Evolutionary conservation across 1,140 invertebrate species (phyloP), one percentile per base, ranked within the genome.

Genomic region (Grapholita molesta): DNA sequence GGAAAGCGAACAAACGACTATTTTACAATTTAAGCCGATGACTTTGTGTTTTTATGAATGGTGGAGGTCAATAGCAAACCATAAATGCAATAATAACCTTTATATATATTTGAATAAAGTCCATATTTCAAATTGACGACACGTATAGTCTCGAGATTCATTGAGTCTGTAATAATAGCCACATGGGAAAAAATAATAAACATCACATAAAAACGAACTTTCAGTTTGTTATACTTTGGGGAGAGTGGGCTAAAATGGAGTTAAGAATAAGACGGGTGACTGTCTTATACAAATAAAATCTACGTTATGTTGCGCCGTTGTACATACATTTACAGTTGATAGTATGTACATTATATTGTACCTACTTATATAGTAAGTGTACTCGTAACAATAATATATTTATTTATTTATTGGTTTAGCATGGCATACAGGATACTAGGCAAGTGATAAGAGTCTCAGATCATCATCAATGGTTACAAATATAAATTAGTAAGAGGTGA

Each of bases 31-130:
- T 61, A 61, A 25, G 3, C 0, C 12, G 55, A 61, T 61, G 55
- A 61, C 55, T 61, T 15, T 15, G 55, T 28, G 24, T 15, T 28
- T 61, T 61, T 61, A 61, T 61, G 55, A 61, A 61, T 61, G 11
- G 23, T 25, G 9, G 24, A 18, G 28, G 55, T 61, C n/a, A 61
- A n/a, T 3, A 7, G 1, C 15, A 2, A 55, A 25, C 25, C 12
- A 30, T 25, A 61, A 15, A 28, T n/a, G 15, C 42, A 28, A 61
- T 2, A 61, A n/a, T 15, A 28, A 12, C 0, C 8, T 28, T 28
- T 61, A 30, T 23, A 28, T 28, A 5, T 61, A 30, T 5, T 11
- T 8, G 0, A 25, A 28, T 28, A 61, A 4, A 61, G 25, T 30
- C 9, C 24, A 30, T 28, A 15, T 57, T 55, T 11, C 9, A 6